Base-by-base conservation (phyloP, 1,140 invertebrate species). In the Lepidostoma basale region DNA sequence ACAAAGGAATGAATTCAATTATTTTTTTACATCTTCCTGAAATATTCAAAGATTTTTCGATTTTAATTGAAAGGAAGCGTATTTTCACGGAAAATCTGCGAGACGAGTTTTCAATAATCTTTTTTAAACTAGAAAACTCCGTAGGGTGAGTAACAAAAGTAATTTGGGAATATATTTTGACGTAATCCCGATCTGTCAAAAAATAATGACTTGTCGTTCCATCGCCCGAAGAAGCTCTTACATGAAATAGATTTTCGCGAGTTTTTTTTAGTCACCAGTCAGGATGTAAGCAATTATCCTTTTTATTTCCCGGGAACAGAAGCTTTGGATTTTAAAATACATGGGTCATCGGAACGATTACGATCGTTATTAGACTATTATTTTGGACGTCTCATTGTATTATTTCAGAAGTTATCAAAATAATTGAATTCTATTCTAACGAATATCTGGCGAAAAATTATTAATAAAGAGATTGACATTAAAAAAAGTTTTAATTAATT, bases 151-250 rank as follows among this genome's bases (percentile, higher is more conserved):
- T 30, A 33, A 54, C 49, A 54, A 54, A 54, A 54, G 49, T 54
- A 52, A 52, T 52, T 52, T 52, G 47, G 47, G 47, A 30, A 52
- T 52, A 52, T 52, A 52, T 52, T 52, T 52, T 52, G 47, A 52
- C 47, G 44, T 47, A 49, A 54, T 54, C 49, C 49, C 18, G 49
- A 54, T 54, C 49, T 54, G 49, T 54, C 49, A 54, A 54, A 54
- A 54, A 54, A 54, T 54, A 54, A 54, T 54, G 49, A 54, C 49
- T 33, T 54, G 49, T 54, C 49, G 30, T 30, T 26, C 49, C 5
- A 30, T 26, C 49, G 49, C 49, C 23, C 23, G 49, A 18, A n/a
- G 49, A 54, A 54, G 49, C 30, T 54, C 49, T 54, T 54, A 28
- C 49, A 54, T 30, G 49, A 54, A 33, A 54, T 54, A 54, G 49